Conservation (phyloP, 2,113 vertebrate genomes). For the Arizona elegans region DNA sequence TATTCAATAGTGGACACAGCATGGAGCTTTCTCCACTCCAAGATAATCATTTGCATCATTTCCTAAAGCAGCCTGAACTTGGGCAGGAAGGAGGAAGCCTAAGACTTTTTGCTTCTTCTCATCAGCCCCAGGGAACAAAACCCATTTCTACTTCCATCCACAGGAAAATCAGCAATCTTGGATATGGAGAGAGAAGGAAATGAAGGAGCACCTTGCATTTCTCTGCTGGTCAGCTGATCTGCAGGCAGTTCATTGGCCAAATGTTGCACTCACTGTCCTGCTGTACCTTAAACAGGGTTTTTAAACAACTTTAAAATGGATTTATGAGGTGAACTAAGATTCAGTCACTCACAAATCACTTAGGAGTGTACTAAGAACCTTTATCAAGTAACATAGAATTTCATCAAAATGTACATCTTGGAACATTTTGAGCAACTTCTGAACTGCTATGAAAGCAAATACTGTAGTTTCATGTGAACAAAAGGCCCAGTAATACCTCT, state of each 20-base stretch:
- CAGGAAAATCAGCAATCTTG: background rate
- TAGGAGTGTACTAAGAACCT: background rate
- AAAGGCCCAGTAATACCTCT: slow-evolving; percentile 67
- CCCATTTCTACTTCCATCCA: background rate
- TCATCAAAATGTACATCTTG: background rate
- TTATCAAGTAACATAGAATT: background rate
- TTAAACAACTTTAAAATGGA: background rate
- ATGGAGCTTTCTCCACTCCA: background rate
- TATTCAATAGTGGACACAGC: background rate
- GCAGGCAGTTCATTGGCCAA: background rate
- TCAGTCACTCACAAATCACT: background rate
- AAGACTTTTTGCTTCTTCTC: background rate
- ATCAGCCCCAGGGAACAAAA: background rate
- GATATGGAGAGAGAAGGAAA: background rate
- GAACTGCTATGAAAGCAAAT: background rate
- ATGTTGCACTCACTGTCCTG: background rate
- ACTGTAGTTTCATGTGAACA: background rate
- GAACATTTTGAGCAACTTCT: background rate
- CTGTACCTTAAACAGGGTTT: background rate
- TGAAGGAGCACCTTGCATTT: background rate
- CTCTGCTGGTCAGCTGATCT: background rate
- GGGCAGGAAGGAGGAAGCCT: background rate
- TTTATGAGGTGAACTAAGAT: background rate
- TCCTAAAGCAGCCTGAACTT: background rate
- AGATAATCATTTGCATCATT: background rate